phyloP scores from a whole-genome alignment of 2,888 invertebrate genomes.

The Ectropis crepuscularia region DNA sequence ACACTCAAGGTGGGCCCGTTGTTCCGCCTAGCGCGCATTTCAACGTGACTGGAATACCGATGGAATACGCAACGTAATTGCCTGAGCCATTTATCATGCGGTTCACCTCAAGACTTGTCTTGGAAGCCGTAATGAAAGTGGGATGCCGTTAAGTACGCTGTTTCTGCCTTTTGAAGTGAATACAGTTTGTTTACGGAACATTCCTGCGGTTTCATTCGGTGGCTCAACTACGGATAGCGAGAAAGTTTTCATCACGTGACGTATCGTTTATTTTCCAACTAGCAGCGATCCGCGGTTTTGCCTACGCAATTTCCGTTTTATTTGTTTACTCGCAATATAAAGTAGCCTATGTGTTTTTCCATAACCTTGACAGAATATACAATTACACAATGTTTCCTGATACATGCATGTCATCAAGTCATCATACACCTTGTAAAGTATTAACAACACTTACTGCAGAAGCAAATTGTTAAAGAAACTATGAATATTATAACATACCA shows the following conservation, averaged over 20 bases:
- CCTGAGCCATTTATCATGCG: constrained; percentile 41
- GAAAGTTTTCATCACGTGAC: neutral
- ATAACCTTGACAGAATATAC: too few relatives aligned
- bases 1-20: constrained; percentile 38
- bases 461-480: too few relatives aligned
- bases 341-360: too few relatives aligned
- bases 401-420: too few relatives aligned
- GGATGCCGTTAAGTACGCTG: constrained; percentile 15
- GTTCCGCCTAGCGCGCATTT: constrained; percentile 37
- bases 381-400: too few relatives aligned
- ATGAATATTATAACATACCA: too few relatives aligned
- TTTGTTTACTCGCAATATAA: too few relatives aligned
- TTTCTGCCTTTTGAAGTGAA: constrained; percentile 4
- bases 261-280: too few relatives aligned
- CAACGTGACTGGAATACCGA: constrained; percentile 44
- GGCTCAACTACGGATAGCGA: neutral
- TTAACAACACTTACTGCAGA: too few relatives aligned
- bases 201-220: neutral
- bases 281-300: too few relatives aligned
- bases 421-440: too few relatives aligned
- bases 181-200: constrained; percentile 3
- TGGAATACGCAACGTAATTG: constrained; percentile 37
- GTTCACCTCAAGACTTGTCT: constrained; percentile 26
- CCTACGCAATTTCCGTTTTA: too few relatives aligned
- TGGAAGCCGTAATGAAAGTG: constrained; percentile 27